Conservation (phyloP, 2,888 invertebrate species). For the Reticulitermes lucifugus region DNA sequence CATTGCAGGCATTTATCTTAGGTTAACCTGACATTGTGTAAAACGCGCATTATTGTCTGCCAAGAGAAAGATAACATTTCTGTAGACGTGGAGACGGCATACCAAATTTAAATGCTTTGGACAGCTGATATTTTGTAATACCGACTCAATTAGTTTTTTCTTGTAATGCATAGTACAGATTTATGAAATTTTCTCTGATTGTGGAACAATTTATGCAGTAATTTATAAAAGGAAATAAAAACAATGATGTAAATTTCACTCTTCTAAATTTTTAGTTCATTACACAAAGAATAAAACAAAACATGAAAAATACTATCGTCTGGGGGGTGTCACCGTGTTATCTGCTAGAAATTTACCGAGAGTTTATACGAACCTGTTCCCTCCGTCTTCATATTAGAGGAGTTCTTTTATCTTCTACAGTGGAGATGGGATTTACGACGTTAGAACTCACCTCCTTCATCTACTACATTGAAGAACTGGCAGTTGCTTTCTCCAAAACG, state of each 20-base stretch:
- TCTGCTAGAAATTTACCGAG: too few relatives aligned
- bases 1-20: constrained; percentile 17
- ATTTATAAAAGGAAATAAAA: neutral
- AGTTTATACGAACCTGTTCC: too few relatives aligned
- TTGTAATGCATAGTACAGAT: neutral
- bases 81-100: neutral
- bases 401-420: too few relatives aligned
- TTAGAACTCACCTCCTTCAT: too few relatives aligned
- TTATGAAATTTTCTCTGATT: neutral
- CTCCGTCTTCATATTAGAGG: too few relatives aligned
- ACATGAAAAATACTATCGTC: neutral
- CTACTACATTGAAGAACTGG: too few relatives aligned
- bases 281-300: neutral
- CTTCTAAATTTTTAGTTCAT: neutral
- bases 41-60: neutral
- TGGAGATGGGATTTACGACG: too few relatives aligned
- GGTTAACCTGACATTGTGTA: constrained; percentile 37
- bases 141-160: neutral
- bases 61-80: neutral
- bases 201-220: neutral
- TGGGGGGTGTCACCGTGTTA: too few relatives aligned
- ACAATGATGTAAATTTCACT: neutral
- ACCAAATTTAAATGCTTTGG: neutral
- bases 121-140: neutral
- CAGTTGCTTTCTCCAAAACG: too few relatives aligned